A percentile compares a stretch with the other conserved stretches of the same genome.
phyloP scores from a whole-genome alignment of 2,797 vertebrate genomes.

The Ctenochaetus hawaiiensis region DNA sequence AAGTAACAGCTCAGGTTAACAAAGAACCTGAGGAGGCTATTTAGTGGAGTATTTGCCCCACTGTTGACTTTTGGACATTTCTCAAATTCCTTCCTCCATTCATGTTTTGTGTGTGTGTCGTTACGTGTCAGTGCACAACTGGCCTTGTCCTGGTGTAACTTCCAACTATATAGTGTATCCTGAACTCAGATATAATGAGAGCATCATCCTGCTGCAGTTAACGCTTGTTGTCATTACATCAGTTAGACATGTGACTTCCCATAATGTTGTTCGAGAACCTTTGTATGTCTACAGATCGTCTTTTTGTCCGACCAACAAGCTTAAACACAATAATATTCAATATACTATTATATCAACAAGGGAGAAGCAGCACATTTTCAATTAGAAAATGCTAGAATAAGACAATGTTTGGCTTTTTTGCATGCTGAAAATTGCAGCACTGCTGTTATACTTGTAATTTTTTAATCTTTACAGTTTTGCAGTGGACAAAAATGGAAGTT shows the following conservation, averaged over 20 bases:
- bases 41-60: slow-evolving; percentile 51
- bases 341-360: background rate
- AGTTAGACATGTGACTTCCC: background rate
- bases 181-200: slow-evolving; percentile 16
- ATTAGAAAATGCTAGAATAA: background rate
- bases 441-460: background rate
- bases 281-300: background rate
- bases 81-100: slow-evolving; percentile 74
- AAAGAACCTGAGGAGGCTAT: slow-evolving; percentile 67
- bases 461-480: background rate
- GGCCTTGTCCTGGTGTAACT: slow-evolving; percentile 47
- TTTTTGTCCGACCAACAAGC: background rate
- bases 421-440: background rate
- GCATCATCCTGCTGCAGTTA: background rate
- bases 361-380: background rate
- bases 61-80: slow-evolving; percentile 76
- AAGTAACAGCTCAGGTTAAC: slow-evolving; percentile 73
- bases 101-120: slow-evolving; percentile 59
- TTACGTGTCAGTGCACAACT: slow-evolving; percentile 64
- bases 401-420: background rate
- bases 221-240: background rate
- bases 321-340: background rate
- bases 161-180: slow-evolving; percentile 29
- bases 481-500: background rate
- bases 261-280: background rate